A percentile compares a stretch with the other conserved stretches of the same genome.
Evolutionary conservation across 2,797 vertebrate genomes (phyloP).

Genomic region (Todus mexicanus): DNA sequence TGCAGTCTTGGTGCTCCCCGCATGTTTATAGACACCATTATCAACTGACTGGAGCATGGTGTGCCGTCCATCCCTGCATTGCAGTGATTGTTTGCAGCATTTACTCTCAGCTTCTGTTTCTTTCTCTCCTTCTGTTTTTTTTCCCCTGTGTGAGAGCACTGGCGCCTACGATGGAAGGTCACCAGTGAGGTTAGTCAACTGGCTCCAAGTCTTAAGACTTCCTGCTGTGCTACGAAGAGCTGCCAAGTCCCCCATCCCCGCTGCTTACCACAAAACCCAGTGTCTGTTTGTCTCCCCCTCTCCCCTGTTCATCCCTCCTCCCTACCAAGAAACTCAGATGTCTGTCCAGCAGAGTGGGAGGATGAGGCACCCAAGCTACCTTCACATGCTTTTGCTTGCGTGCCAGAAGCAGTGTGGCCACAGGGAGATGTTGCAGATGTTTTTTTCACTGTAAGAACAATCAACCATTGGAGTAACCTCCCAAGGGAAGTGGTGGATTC

Average conservation of each 20-base stretch:
- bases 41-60: not conserved
- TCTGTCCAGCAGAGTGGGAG: not conserved
- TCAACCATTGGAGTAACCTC: too few relatives aligned
- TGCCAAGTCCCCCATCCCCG: not conserved
- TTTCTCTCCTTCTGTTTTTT: not conserved
- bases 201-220: constrained; percentile 13
- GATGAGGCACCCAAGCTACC: not conserved
- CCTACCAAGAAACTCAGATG: not conserved
- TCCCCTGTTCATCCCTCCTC: not conserved
- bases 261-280: constrained; percentile 27
- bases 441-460: too few relatives aligned
- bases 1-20: not conserved
- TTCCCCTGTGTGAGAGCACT: not conserved
- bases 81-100: not conserved
- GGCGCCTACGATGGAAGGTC: not conserved
- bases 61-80: not conserved
- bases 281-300: not conserved
- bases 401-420: not conserved
- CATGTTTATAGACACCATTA: not conserved
- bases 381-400: not conserved
- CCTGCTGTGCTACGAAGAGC: not conserved
- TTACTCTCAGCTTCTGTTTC: not conserved
- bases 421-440: not conserved
- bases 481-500: too few relatives aligned
- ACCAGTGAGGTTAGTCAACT: constrained; percentile 11